These are phyloP conservation scores for Vanessa cardui DNA, from an alignment of 2,888 invertebrate species.

Conservation along the genomic window DNA sequence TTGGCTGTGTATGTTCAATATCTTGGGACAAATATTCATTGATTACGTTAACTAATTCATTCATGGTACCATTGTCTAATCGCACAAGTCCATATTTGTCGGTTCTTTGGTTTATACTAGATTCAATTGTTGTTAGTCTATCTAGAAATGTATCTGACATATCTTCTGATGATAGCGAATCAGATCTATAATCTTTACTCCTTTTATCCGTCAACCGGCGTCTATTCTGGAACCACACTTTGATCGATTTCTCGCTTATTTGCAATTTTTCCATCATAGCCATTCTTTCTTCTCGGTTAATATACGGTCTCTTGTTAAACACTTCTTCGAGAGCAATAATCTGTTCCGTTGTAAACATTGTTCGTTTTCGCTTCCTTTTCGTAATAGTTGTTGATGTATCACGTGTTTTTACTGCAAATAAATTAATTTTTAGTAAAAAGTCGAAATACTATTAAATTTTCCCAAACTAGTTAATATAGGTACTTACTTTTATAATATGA, in stretches of 20 bases:
- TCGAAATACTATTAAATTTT: no score
- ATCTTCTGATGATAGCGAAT: slow-evolving; percentile 39
- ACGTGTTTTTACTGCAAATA: slow-evolving; percentile 24
- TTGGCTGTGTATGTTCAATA: slow-evolving; percentile 16
- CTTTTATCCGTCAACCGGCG: slow-evolving; percentile 79
- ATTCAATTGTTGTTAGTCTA: slow-evolving; percentile 53
- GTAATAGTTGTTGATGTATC: slow-evolving; percentile 35
- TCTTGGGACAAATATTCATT: slow-evolving; percentile 47
- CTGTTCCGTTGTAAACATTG: slow-evolving; percentile 89
- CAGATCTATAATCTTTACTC: slow-evolving; percentile 40
- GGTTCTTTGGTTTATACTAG: slow-evolving; percentile 51
- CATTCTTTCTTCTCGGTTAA: slow-evolving; percentile 87
- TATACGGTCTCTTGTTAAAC: slow-evolving; percentile 85
- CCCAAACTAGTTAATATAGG: no score
- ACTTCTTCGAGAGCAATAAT: slow-evolving; percentile 87
- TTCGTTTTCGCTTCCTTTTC: slow-evolving; percentile 85
- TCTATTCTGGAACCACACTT: slow-evolving; percentile 90
- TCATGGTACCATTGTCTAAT: slow-evolving; percentile 54
- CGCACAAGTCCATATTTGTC: slow-evolving; percentile 58
- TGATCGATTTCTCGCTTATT: slow-evolving; percentile 87
- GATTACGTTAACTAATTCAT: slow-evolving; percentile 52
- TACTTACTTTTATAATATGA: neutral
- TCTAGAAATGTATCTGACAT: slow-evolving; percentile 32
- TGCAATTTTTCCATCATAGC: slow-evolving; percentile 80
- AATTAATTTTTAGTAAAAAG: neutral